These are phyloP conservation scores for Oceanodroma tethys DNA, from an alignment of 2,113 vertebrate genomes.

Conservation along the genomic window DNA sequence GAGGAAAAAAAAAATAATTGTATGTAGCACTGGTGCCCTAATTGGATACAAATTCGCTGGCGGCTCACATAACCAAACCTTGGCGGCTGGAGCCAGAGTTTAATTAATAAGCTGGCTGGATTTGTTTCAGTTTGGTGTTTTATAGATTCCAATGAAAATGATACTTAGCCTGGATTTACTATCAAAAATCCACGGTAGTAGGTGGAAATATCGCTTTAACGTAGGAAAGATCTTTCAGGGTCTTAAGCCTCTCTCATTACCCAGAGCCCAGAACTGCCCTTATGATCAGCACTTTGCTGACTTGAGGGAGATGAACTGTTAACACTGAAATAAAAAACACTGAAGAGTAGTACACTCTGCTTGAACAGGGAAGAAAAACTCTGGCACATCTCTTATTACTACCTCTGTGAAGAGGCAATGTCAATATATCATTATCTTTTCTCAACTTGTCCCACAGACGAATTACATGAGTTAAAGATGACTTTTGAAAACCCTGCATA, in stretches of 20 bases:
- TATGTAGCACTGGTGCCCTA: rapidly evolving
- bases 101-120: not conserved
- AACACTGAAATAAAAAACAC: rapidly evolving
- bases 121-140: not conserved
- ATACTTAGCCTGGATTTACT: not conserved
- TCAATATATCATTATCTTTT: not conserved
- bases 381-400: not conserved
- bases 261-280: not conserved
- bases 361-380: not conserved
- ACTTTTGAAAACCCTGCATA: not conserved
- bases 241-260: not conserved
- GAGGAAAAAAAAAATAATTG: rapidly evolving
- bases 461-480: not conserved
- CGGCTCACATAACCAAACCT: rapidly evolving
- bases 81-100: not conserved
- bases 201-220: not conserved
- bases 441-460: not conserved
- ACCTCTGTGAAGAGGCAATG: rapidly evolving
- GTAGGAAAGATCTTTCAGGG: not conserved
- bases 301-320: not conserved
- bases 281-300: not conserved
- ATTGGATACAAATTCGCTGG: not conserved
- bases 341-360: rapidly evolving
- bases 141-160: not conserved
- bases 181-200: rapidly evolving